A percentile compares a stretch with the other conserved stretches of the same genome.
phyloP scores from a whole-genome alignment of 2,113 vertebrate species.

The Brienomyrus brachyistius region DNA sequence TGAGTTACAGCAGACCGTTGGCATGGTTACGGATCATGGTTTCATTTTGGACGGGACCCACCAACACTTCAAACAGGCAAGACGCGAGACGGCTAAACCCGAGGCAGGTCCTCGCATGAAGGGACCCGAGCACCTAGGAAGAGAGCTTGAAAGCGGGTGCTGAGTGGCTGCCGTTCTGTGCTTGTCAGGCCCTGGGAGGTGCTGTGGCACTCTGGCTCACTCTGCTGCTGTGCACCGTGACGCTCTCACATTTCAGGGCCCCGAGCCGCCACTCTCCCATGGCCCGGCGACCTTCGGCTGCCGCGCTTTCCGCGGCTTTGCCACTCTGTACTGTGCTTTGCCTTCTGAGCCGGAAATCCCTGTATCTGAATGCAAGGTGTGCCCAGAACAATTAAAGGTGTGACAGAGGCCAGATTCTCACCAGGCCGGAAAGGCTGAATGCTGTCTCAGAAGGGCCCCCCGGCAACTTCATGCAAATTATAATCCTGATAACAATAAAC shows the following conservation, averaged over 20 bases:
- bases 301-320: not conserved
- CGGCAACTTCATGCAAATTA: not conserved
- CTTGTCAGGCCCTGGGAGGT: not conserved
- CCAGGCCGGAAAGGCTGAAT: constrained; percentile 41
- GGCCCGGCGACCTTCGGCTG: constrained; percentile 20
- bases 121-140: not conserved
- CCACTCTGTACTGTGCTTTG: not conserved
- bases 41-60: not conserved
- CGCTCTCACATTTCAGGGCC: constrained; percentile 28
- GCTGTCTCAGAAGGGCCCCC: constrained; percentile 36
- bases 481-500: not conserved
- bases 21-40: constrained; percentile 20
- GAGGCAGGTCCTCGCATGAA: not conserved
- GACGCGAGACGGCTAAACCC: not conserved
- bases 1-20: constrained; percentile 42
- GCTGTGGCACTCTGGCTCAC: constrained; percentile 19
- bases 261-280: constrained; percentile 32
- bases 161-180: not conserved
- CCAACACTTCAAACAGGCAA: not conserved
- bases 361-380: not conserved
- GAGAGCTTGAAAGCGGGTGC: not conserved
- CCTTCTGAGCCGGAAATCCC: not conserved
- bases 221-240: not conserved
- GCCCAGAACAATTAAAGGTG: constrained; percentile 32
- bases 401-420: constrained; percentile 35